phyloP scores from a whole-genome alignment of 2,888 invertebrate genomes.

The Suillia variegata region DNA sequence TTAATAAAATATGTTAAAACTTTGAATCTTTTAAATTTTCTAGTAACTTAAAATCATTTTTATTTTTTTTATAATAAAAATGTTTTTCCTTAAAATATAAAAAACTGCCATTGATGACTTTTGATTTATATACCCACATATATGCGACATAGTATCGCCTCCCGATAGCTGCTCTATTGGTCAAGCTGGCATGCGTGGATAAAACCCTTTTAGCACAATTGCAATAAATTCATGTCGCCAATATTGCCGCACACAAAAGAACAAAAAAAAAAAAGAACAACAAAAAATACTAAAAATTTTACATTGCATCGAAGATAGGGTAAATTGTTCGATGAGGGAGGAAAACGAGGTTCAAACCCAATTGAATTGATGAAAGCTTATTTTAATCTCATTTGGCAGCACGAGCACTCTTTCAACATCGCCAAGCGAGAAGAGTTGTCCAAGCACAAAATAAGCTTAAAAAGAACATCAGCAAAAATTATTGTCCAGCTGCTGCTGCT shows the following conservation, averaged over 20 bases:
- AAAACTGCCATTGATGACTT: no score
- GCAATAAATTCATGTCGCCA: constrained; percentile 50
- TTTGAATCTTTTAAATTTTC: no score
- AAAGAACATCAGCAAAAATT: background rate
- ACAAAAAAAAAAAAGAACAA: background rate
- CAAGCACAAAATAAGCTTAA: background rate
- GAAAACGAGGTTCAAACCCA: constrained; percentile 32
- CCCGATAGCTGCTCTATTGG: constrained; percentile 50
- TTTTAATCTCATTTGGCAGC: constrained; percentile 53
- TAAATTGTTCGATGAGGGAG: background rate
- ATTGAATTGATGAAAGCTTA: constrained; percentile 48
- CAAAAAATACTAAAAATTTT: background rate
- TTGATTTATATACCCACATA: no score
- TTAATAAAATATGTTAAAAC: no score
- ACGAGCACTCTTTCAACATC: background rate
- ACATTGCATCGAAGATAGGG: background rate
- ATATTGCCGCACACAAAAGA: constrained; percentile 27
- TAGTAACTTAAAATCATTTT: no score
- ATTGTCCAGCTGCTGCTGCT: constrained; percentile 3
- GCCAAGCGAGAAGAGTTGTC: no score
- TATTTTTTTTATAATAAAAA: no score
- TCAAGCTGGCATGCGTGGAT: constrained; percentile 55
- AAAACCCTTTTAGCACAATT: constrained; percentile 55
- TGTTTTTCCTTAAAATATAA: no score
- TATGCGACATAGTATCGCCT: no score